phyloP scores from a whole-genome alignment of 1,140 invertebrate genomes.

The Trichonephila clavata region DNA sequence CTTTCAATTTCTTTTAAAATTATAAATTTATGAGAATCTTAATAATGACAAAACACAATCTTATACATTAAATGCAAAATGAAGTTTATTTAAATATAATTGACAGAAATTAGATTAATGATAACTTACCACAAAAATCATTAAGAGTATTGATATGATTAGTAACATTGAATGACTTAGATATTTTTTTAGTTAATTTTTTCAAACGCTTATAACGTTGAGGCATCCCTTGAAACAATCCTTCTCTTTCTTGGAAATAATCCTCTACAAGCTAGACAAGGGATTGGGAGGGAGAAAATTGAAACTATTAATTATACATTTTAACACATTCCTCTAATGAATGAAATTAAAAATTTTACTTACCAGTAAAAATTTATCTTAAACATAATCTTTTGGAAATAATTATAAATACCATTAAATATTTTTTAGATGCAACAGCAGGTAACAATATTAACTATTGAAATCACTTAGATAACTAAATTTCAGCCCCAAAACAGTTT shows the following conservation, averaged over 20 bases:
- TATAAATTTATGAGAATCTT: too few relatives aligned
- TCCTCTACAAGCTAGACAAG: not conserved
- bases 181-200: conserved; percentile 46
- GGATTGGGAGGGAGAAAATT: not conserved
- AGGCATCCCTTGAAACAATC: conserved; percentile 78
- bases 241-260: not conserved
- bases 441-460: too few relatives aligned
- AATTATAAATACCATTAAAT: too few relatives aligned
- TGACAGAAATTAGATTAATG: conserved; percentile 28
- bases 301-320: not conserved
- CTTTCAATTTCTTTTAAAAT: too few relatives aligned
- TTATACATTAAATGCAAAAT: not conserved
- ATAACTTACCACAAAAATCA: conserved; percentile 86
- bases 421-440: too few relatives aligned
- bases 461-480: too few relatives aligned
- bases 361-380: too few relatives aligned
- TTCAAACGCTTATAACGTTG: conserved; percentile 55
- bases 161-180: conserved; percentile 33
- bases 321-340: too few relatives aligned
- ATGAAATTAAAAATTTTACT: too few relatives aligned
- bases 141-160: conserved; percentile 81
- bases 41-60: too few relatives aligned
- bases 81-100: not conserved
- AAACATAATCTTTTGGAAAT: too few relatives aligned
- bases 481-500: too few relatives aligned